Base-by-base conservation (phyloP, 1,140 invertebrate genomes). In the Drosophila ercepeae region DNA sequence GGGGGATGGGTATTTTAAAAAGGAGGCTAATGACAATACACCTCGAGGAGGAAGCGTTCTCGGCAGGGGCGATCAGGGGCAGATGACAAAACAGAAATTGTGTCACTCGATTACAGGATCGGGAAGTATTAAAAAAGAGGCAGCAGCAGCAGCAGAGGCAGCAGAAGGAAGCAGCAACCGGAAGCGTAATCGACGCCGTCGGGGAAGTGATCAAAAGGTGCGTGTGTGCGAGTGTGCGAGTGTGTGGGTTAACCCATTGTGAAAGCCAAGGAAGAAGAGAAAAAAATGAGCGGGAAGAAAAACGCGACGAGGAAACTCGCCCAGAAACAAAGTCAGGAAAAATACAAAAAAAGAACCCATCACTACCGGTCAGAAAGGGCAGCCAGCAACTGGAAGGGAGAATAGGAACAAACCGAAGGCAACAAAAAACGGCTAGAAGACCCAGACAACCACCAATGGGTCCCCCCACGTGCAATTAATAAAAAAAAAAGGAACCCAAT, bases 1-100 rank as follows among this genome's bases (percentile, higher is more conserved):
- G 9, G 13, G 2, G 3, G 36, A 32, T n/a, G n/a, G n/a, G 18
- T 21, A 3, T 1, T 8, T 29, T 50, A 73, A 67, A 65, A 74
- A 74, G 71, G 52, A 74, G 60, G 69, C 83, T 88, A 86, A 86
- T 86, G 81, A 86, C 81, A 86, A 88, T 73, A 57, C 25, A 34
- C 39, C 39, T 42, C 45, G 44, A n/a, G n/a, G 73, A 75, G 74
- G 76, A 58, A 59, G 52, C 42, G 27, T 27, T 49, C 49, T 16
- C 54, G 48, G 49, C 3, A 44, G n/a, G 19, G 23, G 7, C 29
- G 9, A 32, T 18, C 45, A 69, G 55, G 21, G 83, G 69, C 82
- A 88, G 82, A 88, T 88, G 82, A 88, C 83, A 82, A 89, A 78
- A 89, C 82, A 88, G 69, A 88, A 68, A 88, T 88, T 88, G 82